Evolutionary conservation across 2,113 vertebrate genomes (phyloP).

Genomic region (Anseranas semipalmata): DNA sequence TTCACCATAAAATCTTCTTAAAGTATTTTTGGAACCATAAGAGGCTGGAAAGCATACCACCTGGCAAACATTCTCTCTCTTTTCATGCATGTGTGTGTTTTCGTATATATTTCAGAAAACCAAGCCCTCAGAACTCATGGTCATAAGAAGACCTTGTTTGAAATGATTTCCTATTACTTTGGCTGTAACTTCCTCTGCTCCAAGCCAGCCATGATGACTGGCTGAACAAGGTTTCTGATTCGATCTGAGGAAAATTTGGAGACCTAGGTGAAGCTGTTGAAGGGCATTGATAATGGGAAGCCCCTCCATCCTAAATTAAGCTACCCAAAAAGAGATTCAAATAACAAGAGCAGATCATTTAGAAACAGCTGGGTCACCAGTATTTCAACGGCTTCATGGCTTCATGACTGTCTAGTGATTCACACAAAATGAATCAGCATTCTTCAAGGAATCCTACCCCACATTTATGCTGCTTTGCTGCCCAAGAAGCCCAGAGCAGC

Average conservation of each 20-base stretch:
- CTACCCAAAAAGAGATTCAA: background rate
- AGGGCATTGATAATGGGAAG: background rate
- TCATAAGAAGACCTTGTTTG: background rate
- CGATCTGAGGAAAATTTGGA: background rate
- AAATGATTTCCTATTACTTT: conserved; percentile 15
- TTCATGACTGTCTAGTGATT: background rate
- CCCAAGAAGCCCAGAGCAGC: background rate
- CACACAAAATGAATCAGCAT: background rate
- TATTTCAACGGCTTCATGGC: background rate
- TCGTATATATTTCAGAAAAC: background rate
- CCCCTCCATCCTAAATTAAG: background rate
- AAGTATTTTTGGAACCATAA: conserved; percentile 41
- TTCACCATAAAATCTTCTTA: background rate
- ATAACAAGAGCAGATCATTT: background rate
- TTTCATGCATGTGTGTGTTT: background rate
- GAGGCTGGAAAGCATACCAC: background rate
- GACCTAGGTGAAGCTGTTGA: background rate
- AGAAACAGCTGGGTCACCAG: background rate
- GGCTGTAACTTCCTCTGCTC: background rate
- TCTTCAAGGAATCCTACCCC: background rate
- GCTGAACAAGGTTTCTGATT: background rate
- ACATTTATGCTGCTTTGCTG: background rate
- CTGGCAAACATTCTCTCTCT: background rate
- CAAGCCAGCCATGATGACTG: background rate
- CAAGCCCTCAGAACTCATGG: background rate